These are phyloP conservation scores for Rhorus exstirpatorius DNA, from an alignment of 2,888 invertebrate genomes.

Conservation along the genomic window DNA sequence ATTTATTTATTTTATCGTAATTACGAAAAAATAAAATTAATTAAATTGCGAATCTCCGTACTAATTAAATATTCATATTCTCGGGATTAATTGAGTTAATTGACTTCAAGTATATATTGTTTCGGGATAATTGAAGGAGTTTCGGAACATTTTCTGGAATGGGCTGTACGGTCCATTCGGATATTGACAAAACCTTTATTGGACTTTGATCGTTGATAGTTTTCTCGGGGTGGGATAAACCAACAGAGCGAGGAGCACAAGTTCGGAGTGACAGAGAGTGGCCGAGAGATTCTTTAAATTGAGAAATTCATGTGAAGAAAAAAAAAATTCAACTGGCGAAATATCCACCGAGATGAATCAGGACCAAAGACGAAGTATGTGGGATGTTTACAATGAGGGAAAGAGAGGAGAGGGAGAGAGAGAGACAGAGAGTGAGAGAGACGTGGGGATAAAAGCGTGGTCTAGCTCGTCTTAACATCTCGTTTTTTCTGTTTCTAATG, in stretches of 20 bases:
- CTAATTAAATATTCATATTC: slow-evolving; percentile 75
- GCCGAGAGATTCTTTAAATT: slow-evolving; percentile 9
- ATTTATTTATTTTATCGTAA: slow-evolving; percentile 38
- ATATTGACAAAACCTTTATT: slow-evolving; percentile 14
- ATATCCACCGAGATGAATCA: slow-evolving; percentile 43
- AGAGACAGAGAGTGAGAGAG: slow-evolving; percentile 12
- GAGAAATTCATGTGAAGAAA: neutral
- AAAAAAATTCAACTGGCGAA: slow-evolving; percentile 6
- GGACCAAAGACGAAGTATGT: slow-evolving; percentile 45
- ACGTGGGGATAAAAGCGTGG: slow-evolving; percentile 44
- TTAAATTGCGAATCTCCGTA: slow-evolving; percentile 61
- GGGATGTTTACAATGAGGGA: slow-evolving; percentile 38
- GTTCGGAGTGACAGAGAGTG: slow-evolving; percentile 1
- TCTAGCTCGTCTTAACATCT: slow-evolving; percentile 52
- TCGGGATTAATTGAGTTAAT: slow-evolving; percentile 83
- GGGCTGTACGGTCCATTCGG: slow-evolving; percentile 24
- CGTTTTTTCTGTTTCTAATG: slow-evolving; percentile 3
- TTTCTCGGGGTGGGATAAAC: slow-evolving; percentile 6
- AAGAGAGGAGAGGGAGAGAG: slow-evolving; percentile 63
- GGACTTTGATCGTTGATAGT: slow-evolving; percentile 19
- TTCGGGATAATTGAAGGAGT: slow-evolving; percentile 63
- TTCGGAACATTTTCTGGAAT: slow-evolving; percentile 24
- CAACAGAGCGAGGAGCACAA: slow-evolving; percentile 31
- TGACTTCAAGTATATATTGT: slow-evolving; percentile 85
- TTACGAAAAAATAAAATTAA: slow-evolving; percentile 69